Conservation (phyloP, 2,797 vertebrate genomes). For the Acipenser transmontanus region DNA sequence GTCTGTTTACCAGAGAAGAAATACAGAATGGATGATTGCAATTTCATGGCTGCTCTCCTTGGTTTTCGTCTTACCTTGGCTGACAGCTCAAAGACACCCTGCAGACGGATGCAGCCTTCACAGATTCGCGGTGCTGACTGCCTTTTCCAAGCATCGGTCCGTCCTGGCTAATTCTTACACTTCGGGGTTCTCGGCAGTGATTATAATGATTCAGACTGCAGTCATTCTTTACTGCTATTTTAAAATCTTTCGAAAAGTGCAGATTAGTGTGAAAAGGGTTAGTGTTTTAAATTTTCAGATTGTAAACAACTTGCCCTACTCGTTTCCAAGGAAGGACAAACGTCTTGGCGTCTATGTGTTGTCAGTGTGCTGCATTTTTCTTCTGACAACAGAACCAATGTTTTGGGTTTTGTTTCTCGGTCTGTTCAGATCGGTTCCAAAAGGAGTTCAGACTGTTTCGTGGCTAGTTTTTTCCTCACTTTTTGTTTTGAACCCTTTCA, state of each 20-base stretch:
- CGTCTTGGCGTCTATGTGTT: slow-evolving; percentile 69
- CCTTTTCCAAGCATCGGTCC: slow-evolving; percentile 16
- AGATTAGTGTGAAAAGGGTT: slow-evolving; percentile 73
- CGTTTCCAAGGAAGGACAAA: slow-evolving; percentile 54
- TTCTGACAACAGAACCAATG: slow-evolving; percentile 70
- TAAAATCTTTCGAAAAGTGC: slow-evolving; percentile 72
- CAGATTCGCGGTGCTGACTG: no score
- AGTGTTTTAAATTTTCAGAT: slow-evolving; percentile 78
- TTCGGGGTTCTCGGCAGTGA: slow-evolving; percentile 55
- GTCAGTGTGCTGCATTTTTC: slow-evolving; percentile 69
- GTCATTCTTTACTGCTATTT: slow-evolving; percentile 74
- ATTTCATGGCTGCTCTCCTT: slow-evolving; percentile 68
- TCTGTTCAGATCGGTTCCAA: slow-evolving; percentile 61
- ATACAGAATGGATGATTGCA: slow-evolving; percentile 69
- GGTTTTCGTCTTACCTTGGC: slow-evolving; percentile 59
- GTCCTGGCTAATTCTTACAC: slow-evolving; percentile 44
- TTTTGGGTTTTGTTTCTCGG: slow-evolving; percentile 64
- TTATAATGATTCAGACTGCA: slow-evolving; percentile 64
- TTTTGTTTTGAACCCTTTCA: slow-evolving; percentile 70
- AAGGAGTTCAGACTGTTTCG: slow-evolving; percentile 56
- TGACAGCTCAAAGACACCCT: slow-evolving; percentile 42
- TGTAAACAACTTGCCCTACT: slow-evolving; percentile 70
- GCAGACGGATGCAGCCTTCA: slow-evolving; percentile 17
- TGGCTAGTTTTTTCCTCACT: slow-evolving; percentile 73
- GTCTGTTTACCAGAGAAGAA: slow-evolving; percentile 67